phyloP scores from a whole-genome alignment of 1,140 invertebrate genomes.

The Andricus grossulariae region DNA sequence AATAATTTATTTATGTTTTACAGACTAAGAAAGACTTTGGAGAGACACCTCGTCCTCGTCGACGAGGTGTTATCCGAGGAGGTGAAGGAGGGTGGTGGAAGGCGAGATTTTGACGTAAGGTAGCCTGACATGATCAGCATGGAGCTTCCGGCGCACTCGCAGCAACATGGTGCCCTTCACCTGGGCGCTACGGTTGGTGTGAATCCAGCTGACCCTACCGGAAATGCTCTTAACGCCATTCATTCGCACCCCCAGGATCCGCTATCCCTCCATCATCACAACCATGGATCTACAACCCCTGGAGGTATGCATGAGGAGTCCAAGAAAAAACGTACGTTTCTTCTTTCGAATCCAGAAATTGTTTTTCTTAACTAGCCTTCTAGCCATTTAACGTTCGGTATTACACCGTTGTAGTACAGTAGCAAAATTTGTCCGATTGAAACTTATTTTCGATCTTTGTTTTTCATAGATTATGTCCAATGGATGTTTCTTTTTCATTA shows the following conservation, averaged over 20 bases:
- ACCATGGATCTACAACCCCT: constrained; percentile 64
- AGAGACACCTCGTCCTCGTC: constrained; percentile 59
- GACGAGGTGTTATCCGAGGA: constrained; percentile 61
- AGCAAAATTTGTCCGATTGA: too few species aligned
- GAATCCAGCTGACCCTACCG: constrained; percentile 67
- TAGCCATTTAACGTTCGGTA: too few species aligned
- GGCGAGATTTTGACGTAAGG: constrained; percentile 59
- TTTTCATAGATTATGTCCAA: too few species aligned
- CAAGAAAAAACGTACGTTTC: constrained; percentile 75
- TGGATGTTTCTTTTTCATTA: too few species aligned
- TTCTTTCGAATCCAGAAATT: constrained; percentile 64
- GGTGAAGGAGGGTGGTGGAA: constrained; percentile 61
- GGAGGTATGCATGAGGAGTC: constrained; percentile 74
- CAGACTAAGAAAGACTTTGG: constrained; percentile 54
- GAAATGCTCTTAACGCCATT: constrained; percentile 66
- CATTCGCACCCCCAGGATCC: constrained; percentile 70
- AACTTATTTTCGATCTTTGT: too few species aligned
- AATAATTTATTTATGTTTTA: constrained; percentile 35
- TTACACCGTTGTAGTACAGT: too few species aligned
- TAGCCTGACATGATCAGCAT: constrained; percentile 74
- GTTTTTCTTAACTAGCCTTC: constrained; percentile 32
- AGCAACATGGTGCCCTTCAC: constrained; percentile 71
- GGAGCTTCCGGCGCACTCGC: constrained; percentile 70
- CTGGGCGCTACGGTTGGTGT: constrained; percentile 66
- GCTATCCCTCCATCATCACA: constrained; percentile 69